Evolutionary conservation across 2,797 vertebrate species (phyloP).

Genomic region (Sebastes reedi): DNA sequence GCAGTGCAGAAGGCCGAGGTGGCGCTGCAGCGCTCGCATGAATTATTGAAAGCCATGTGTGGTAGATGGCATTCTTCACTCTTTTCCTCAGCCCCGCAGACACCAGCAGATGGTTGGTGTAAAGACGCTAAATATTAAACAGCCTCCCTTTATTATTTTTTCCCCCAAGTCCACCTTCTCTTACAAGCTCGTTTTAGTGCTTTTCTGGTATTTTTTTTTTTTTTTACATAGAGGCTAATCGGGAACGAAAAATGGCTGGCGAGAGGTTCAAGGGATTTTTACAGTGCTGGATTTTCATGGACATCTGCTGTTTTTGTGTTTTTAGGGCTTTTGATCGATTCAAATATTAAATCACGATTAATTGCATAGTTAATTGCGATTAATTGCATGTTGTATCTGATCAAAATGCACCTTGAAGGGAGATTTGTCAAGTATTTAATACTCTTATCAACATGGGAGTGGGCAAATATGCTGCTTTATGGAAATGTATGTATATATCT

Average conservation of each 20-base stretch:
- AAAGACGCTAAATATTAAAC: slow-evolving; percentile 77
- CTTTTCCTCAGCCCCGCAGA: slow-evolving; percentile 60
- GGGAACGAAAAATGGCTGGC: not conserved
- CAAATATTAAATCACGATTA: too few relatives aligned
- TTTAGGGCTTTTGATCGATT: too few relatives aligned
- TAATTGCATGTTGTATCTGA: too few relatives aligned
- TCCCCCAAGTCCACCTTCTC: slow-evolving; percentile 9
- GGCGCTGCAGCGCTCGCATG: slow-evolving; percentile 65
- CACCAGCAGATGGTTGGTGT: slow-evolving; percentile 76
- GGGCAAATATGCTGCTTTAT: too few relatives aligned
- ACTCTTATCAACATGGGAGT: too few relatives aligned
- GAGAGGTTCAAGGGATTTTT: slow-evolving; percentile 4
- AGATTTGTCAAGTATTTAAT: too few relatives aligned
- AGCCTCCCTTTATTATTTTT: slow-evolving; percentile 18
- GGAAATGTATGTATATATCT: too few relatives aligned
- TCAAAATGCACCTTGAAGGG: too few relatives aligned
- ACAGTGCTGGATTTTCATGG: slow-evolving; percentile 15
- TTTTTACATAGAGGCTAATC: slow-evolving; percentile 19
- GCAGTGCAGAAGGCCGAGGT: slow-evolving; percentile 70
- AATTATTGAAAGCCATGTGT: slow-evolving; percentile 82
- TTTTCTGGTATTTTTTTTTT: slow-evolving; percentile 16
- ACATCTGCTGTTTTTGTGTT: slow-evolving; percentile 41
- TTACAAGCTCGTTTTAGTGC: slow-evolving; percentile 22
- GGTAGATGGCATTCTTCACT: slow-evolving; percentile 68
- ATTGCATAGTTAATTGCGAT: too few relatives aligned